phyloP scores from a whole-genome alignment of 2,113 vertebrate species.

The Rhipidura dahli region DNA sequence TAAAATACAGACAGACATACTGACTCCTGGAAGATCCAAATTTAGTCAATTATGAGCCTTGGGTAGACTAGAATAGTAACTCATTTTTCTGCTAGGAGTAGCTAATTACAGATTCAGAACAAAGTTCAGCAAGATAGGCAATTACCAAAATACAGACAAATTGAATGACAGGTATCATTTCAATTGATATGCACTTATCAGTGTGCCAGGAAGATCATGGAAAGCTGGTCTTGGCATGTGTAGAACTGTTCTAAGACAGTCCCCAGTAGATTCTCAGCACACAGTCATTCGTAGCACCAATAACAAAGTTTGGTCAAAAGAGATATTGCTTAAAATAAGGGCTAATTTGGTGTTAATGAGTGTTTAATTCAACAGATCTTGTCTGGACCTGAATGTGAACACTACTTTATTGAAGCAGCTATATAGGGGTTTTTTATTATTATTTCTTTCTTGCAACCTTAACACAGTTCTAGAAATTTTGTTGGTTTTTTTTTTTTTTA shows the following conservation, averaged over 20 bases:
- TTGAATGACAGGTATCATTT: neutral
- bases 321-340: neutral
- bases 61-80: constrained; percentile 27
- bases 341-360: neutral
- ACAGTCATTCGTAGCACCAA: neutral
- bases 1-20: constrained; percentile 38
- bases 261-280: neutral
- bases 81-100: constrained; percentile 33
- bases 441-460: neutral
- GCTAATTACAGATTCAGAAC: constrained; percentile 27
- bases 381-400: neutral
- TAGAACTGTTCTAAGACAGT: neutral
- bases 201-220: neutral
- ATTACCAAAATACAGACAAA: constrained; percentile 42
- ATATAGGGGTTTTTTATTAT: neutral
- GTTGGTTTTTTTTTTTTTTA: neutral
- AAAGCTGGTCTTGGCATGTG: neutral
- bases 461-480: neutral
- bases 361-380: neutral
- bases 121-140: constrained; percentile 31
- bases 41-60: constrained; percentile 18
- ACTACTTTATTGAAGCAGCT: neutral
- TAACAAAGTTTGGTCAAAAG: neutral
- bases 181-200: neutral
- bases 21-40: constrained; percentile 30